Evolutionary conservation across 1,140 invertebrate genomes (phyloP), one percentile per base, ranked within the genome.

Genomic region (Heterodera carotae): DNA sequence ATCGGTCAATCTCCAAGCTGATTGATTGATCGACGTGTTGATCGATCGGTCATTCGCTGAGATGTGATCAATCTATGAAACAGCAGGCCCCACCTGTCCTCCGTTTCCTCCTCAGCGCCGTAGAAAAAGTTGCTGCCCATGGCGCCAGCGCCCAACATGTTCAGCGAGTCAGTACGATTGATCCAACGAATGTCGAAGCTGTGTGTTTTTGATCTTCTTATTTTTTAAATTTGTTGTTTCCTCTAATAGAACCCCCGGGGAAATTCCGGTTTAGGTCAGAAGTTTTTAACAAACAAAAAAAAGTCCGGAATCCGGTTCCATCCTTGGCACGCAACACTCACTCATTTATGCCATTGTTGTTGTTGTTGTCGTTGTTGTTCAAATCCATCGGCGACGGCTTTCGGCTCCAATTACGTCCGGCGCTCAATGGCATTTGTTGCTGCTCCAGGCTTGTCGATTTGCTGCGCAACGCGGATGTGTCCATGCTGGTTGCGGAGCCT

Each of bases 51-150:
- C 39, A 8, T 43, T 2, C 2, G 39, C n/a, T n/a, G n/a, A n/a
- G n/a, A n/a, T n/a, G n/a, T n/a, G n/a, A n/a, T 66, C 62, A 34
- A 31, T 31, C 33, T 8, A 31, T 31, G 7, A 66, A 68, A 5
- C 39, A 43, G 6, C 22, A 68, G 18, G 3, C 10, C 39, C 15
- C 25, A 73, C 71, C 71, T 75, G 73, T 75, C 73, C 67, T 75
- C 73, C 18, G 73, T 75, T 39, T 75, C 73, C 56, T 75, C 73
- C 25, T 75, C 73, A 22, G 29, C 15, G 7, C 72, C 66, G 56
- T 59, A 75, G 34, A 75, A 33, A 27, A 75, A 39, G 29, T 27
- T 64, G 56, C 67, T n/a, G 60, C 73, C 48, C 48, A 56, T 56
- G 48, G 48, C 18, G 22, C 48, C 48, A 25, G 39, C 39, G 25